Conservation (phyloP, 2,113 vertebrate genomes). For the Nansenia antarctica region DNA sequence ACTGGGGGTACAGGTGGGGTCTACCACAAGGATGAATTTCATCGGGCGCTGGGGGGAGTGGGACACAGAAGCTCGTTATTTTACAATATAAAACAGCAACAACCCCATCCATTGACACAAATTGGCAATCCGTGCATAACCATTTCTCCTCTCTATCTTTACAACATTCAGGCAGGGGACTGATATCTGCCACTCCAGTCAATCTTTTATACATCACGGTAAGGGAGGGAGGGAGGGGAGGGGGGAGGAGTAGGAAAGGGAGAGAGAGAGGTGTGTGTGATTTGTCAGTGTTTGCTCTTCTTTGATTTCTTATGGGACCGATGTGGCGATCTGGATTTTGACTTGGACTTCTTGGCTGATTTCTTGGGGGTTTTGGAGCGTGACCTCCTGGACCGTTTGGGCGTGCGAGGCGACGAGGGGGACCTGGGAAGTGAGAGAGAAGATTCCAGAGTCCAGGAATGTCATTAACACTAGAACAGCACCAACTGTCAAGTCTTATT, state of each 20-base stretch:
- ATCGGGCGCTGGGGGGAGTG: slow-evolving; percentile 41
- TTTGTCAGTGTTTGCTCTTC: slow-evolving; percentile 98
- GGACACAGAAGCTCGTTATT: slow-evolving; percentile 60
- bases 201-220: slow-evolving; percentile 74
- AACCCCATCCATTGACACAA: slow-evolving; percentile 49
- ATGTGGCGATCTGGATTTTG: slow-evolving; percentile 95
- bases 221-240: slow-evolving; percentile 47
- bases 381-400: slow-evolving; percentile 92
- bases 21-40: slow-evolving; percentile 63
- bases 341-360: slow-evolving; percentile 95
- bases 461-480: neutral
- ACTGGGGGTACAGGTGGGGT: slow-evolving; percentile 42
- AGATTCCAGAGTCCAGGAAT: neutral
- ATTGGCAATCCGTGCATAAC: slow-evolving; percentile 63
- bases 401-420: slow-evolving; percentile 92
- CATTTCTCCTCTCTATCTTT: slow-evolving; percentile 80
- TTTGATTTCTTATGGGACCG: slow-evolving; percentile 99
- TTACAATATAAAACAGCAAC: slow-evolving; percentile 78
- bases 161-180: slow-evolving; percentile 83
- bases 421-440: slow-evolving; percentile 75
- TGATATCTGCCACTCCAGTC: slow-evolving; percentile 80
- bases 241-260: slow-evolving; percentile 29
- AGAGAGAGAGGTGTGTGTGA: slow-evolving; percentile 37
- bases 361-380: slow-evolving; percentile 96
- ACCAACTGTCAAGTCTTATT: neutral